Base-by-base conservation (phyloP, 2,888 invertebrate species). In the Hanleya hanleyi region DNA sequence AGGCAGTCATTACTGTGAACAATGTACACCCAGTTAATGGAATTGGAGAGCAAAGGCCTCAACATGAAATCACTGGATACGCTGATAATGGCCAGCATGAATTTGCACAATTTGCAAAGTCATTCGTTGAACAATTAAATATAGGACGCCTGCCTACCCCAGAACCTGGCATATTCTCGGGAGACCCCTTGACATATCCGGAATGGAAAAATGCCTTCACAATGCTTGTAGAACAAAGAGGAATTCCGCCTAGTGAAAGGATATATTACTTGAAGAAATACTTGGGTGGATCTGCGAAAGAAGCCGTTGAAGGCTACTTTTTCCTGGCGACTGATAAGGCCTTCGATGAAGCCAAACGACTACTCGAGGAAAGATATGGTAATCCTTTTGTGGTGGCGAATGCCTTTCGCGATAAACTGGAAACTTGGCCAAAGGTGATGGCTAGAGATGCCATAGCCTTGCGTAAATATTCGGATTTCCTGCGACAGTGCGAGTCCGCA, bases 301-400 rank as follows among this genome's bases (percentile, higher is more conserved):
- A n/a, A n/a, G n/a, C n/a, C n/a, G n/a, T n/a, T n/a, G n/a, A n/a
- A n/a, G n/a, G n/a, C n/a, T n/a, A n/a, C n/a, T n/a, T n/a, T n/a
- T n/a, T n/a, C n/a, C n/a, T n/a, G n/a, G n/a, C n/a, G n/a, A n/a
- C 72, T 15, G 72, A 75, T 32, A 38, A 51, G 26, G 75, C 78
- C 6, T 80, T 64, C 64, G 62, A 61, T 26, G 70, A 73, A 37
- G 80, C 80, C 9, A 79, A 49, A 51, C 37, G 22, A 22, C 51
- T 75, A 18, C 65, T 80, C 9, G 77, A 79, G 15, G 50, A 73
- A 37, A 41, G 78, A 29, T 80, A 71, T 47, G 78, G 80, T 12
- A 70, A 77, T 41, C 71, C 75, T 18, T 80, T 73, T 67, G 51
- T 71, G 12, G 29, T 79, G 15, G 70, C 76, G 4, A 36, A 41